phyloP scores from a whole-genome alignment of 2,113 vertebrate genomes.

The Monopterus albus region DNA sequence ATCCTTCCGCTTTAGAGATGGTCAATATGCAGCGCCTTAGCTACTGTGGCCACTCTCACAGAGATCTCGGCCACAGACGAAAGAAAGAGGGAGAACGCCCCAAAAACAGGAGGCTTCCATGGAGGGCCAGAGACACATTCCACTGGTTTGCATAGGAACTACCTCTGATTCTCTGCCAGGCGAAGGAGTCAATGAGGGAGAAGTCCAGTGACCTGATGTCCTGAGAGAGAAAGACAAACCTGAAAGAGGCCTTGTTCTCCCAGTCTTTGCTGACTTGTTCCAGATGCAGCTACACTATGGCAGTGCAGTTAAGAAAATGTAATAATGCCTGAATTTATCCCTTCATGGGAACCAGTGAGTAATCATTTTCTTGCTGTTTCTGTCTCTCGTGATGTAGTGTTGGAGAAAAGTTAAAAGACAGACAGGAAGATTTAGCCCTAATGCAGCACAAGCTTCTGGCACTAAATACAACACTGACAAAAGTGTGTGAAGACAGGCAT shows the following conservation, averaged over 20 bases:
- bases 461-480: too few relatives aligned
- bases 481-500: too few relatives aligned
- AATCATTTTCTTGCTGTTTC: slow-evolving; percentile 63
- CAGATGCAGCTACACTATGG: slow-evolving; percentile 15
- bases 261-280: slow-evolving; percentile 27
- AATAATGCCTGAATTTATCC: slow-evolving; percentile 58
- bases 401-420: slow-evolving; percentile 13
- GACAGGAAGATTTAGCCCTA: neutral
- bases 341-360: slow-evolving; percentile 56
- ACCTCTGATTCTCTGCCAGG: too few relatives aligned
- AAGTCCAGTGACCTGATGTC: too few relatives aligned
- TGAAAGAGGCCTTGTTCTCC: slow-evolving; percentile 67
- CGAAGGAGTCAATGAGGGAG: slow-evolving; percentile 52
- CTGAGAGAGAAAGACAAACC: slow-evolving; percentile 3
- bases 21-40: neutral
- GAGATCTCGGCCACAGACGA: slow-evolving; percentile 34
- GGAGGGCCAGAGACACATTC: slow-evolving; percentile 24
- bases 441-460: too few relatives aligned
- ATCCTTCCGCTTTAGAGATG: slow-evolving; percentile 55
- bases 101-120: slow-evolving; percentile 3
- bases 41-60: slow-evolving; percentile 32
- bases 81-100: slow-evolving; percentile 16
- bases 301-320: slow-evolving; percentile 31
- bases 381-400: slow-evolving; percentile 40
- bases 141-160: slow-evolving; percentile 34